phyloP scores from a whole-genome alignment of 2,113 vertebrate genomes.

The Ranitomeya imitator region DNA sequence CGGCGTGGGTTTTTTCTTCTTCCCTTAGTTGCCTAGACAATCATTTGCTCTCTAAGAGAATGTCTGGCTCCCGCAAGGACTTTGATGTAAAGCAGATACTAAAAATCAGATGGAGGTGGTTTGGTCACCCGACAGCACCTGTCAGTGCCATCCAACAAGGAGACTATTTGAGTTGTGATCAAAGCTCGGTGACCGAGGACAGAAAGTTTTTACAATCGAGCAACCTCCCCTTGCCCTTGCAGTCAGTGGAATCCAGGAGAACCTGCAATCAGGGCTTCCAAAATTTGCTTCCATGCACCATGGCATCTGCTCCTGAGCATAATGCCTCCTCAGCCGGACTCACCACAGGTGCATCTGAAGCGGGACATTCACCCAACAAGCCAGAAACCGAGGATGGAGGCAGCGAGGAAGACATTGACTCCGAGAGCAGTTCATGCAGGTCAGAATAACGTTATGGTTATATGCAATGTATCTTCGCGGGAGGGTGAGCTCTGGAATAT shows the following conservation, averaged over 20 bases:
- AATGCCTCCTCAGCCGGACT: slow-evolving; percentile 78
- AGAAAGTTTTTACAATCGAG: slow-evolving; percentile 84
- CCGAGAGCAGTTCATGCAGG: slow-evolving; percentile 95
- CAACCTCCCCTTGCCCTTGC: slow-evolving; percentile 71
- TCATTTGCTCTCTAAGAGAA: slow-evolving; percentile 81
- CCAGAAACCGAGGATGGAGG: slow-evolving; percentile 74
- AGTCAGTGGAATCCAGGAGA: slow-evolving; percentile 78
- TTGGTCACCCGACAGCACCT: slow-evolving; percentile 87
- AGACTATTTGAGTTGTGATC: slow-evolving; percentile 81
- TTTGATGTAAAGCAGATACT: slow-evolving; percentile 99
- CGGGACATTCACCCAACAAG: slow-evolving; percentile 69
- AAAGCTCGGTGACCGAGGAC: slow-evolving; percentile 72
- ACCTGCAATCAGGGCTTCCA: slow-evolving; percentile 88
- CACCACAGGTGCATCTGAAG: slow-evolving; percentile 74
- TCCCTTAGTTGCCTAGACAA: slow-evolving; percentile 88
- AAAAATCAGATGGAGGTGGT: slow-evolving; percentile 97
- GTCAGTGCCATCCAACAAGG: slow-evolving; percentile 78
- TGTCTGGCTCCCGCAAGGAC: slow-evolving; percentile 96
- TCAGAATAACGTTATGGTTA: slow-evolving; percentile 62
- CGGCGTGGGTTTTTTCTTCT: slow-evolving; percentile 63
- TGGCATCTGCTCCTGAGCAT: slow-evolving; percentile 84
- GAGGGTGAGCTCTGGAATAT: neutral
- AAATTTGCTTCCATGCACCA: slow-evolving; percentile 81
- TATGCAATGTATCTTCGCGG: neutral
- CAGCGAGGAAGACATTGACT: slow-evolving; percentile 85